A percentile compares a stretch with the other conserved stretches of the same genome.
Conservation (phyloP, 1,140 invertebrate species). For the Bombus waltoni region DNA sequence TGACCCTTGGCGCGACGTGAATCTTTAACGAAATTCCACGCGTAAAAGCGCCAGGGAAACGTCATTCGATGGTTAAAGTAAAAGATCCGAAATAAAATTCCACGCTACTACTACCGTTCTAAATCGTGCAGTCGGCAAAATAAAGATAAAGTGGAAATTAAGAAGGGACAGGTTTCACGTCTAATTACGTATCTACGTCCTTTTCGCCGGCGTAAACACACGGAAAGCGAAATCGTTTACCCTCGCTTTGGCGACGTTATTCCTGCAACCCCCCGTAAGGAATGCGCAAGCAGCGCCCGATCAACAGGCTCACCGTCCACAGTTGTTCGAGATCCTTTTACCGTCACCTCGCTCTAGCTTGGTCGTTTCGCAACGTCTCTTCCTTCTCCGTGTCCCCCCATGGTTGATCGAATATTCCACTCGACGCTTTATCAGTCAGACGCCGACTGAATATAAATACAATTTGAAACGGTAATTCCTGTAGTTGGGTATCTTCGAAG, state of each 20-base stretch:
- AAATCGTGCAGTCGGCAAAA: not conserved
- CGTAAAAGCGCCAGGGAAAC: not conserved
- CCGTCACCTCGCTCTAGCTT: conserved; percentile 50
- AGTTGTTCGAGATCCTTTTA: conserved; percentile 61
- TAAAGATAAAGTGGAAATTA: conserved; percentile 21
- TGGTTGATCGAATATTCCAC: conserved; percentile 80
- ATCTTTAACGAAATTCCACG: not conserved
- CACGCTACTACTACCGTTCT: not conserved
- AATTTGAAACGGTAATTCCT: conserved; percentile 57
- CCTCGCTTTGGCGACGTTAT: conserved; percentile 62
- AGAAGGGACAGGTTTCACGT: conserved; percentile 40
- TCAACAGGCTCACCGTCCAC: conserved; percentile 65
- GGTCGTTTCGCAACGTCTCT: conserved; percentile 41
- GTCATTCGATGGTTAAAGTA: not conserved
- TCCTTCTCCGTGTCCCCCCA: conserved; percentile 26
- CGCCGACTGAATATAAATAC: conserved; percentile 78
- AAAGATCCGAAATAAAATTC: not conserved
- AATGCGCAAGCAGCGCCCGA: conserved; percentile 66
- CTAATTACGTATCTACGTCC: conserved; percentile 51
- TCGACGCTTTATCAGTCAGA: conserved; percentile 77
- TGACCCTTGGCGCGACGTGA: not conserved
- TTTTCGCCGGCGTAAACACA: conserved; percentile 45
- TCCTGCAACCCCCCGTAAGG: conserved; percentile 54
- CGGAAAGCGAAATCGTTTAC: conserved; percentile 62
- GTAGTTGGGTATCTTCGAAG: conserved; percentile 60